Base-by-base conservation (phyloP, 2,888 invertebrate species). In the Machimus atricapillus region DNA sequence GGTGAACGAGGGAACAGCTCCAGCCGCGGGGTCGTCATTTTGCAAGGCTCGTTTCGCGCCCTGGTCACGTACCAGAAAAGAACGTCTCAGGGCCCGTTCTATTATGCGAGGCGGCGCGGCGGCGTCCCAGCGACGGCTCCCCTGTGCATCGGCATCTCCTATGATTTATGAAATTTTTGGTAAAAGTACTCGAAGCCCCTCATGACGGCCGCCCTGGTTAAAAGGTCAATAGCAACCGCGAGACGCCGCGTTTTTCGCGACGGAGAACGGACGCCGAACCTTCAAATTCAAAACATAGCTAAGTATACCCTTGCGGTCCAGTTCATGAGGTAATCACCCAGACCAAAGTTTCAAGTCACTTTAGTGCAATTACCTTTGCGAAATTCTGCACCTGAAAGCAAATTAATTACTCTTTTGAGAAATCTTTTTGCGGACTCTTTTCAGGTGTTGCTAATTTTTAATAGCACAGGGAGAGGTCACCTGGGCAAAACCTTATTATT, bases 141-240 rank as follows among this genome's bases (percentile, higher is more conserved):
- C 66, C 66, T 19, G 66, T 27, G 66, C 66, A 66, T 66, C 66
- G 23, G 66, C 23, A 58, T 23, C 58, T 8, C 66, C 19, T 37
- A 76, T 76, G 76, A 76, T 76, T 76, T 76, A 76, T 76, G 76
- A 76, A 76, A 76, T 76, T 76, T 74, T 34, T 76, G 76, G 34
- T 19, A 76, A 76, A 37, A 34, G 76, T 76, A 16, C 8, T 14
- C 27, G 34, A 12, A 14, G 34, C 76, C 16, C 27, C 66, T 66
- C 27, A 14, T 76, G 76, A 16, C 40, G 76, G 76, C 66, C 27
- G 66, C 66, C 23, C 66, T 76, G 76, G 76, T 76, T 37, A 16
- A 76, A 76, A 76, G 76, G 76, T 76, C 76, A 76, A 76, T 76
- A 76, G 34, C 76, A 76, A 34, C 5, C 40, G 37, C n/a, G 9